Percentiles rank a stretch among this genome's conserved stretches.
Evolutionary conservation across 2,888 invertebrate species (phyloP).

Genomic region (Caenorhabditis doughertyi): DNA sequence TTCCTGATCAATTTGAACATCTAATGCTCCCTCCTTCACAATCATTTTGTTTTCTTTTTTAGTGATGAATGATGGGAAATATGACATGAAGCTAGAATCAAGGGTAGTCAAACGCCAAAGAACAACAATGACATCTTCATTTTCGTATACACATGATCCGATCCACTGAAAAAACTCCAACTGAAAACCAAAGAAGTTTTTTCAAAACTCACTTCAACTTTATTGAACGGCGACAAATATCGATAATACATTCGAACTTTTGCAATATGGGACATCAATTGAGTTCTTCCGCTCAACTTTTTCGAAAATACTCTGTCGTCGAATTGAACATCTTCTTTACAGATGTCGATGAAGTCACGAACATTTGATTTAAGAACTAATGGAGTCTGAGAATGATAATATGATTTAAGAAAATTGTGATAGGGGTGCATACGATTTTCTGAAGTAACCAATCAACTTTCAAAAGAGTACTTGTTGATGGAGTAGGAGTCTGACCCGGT

Average conservation of each 20-base stretch:
- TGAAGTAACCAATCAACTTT: constrained; percentile 76
- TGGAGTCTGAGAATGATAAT: constrained; percentile 74
- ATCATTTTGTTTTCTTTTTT: constrained; percentile 72
- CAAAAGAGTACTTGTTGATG: constrained; percentile 69
- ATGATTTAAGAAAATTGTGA: neutral
- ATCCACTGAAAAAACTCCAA: constrained; percentile 69
- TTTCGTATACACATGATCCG: constrained; percentile 78
- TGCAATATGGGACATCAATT: constrained; percentile 73
- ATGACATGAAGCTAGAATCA: constrained; percentile 72
- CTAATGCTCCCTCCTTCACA: constrained; percentile 76
- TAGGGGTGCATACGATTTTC: constrained; percentile 59
- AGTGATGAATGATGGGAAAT: constrained; percentile 77
- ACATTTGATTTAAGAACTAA: constrained; percentile 71
- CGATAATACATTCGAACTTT: constrained; percentile 79
- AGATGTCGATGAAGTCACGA: constrained; percentile 71
- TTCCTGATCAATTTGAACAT: constrained; percentile 70
- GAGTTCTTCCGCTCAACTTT: constrained; percentile 53
- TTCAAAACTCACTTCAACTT: constrained; percentile 69
- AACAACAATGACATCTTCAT: constrained; percentile 77
- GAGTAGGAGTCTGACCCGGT: constrained; percentile 3
- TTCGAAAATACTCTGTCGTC: constrained; percentile 78
- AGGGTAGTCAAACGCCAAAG: constrained; percentile 76
- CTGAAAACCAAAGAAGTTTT: constrained; percentile 23
- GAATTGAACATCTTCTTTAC: constrained; percentile 68
- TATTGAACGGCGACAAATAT: constrained; percentile 78